A percentile compares a stretch with the other conserved stretches of the same genome.
Conservation (phyloP, 2,888 invertebrate species). For the Automeris io region DNA sequence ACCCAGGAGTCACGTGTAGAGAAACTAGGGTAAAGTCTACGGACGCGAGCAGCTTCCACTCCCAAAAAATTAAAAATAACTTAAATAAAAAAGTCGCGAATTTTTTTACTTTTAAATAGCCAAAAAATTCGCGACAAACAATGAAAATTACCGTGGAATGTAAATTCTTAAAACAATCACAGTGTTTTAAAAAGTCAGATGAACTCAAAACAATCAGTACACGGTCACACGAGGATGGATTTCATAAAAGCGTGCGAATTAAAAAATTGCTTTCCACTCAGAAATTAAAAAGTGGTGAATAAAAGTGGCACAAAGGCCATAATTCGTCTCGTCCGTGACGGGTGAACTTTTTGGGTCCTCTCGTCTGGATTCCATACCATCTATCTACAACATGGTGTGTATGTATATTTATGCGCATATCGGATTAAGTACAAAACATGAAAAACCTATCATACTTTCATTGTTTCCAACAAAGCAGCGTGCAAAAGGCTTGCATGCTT, state of each 20-base stretch:
- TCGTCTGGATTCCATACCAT: conserved; percentile 39
- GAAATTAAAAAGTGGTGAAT: conserved; percentile 66
- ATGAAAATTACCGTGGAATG: conserved; percentile 14
- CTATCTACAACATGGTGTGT: background rate
- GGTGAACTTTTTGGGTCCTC: conserved; percentile 39
- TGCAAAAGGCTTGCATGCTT: conserved; percentile 44
- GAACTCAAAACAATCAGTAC: conserved; percentile 41
- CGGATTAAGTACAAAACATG: conserved; percentile 59
- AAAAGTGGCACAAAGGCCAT: conserved; percentile 69
- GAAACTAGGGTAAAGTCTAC: too few species aligned
- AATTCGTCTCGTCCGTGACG: conserved; percentile 63
- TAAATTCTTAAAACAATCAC: conserved; percentile 37
- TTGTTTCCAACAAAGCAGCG: conserved; percentile 52
- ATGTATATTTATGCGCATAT: conserved; percentile 25
- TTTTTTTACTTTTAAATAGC: background rate
- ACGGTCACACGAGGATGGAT: conserved; percentile 38
- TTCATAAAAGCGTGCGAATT: conserved; percentile 65
- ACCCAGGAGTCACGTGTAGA: too few species aligned
- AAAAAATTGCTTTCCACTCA: conserved; percentile 61
- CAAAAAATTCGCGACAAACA: conserved; percentile 6
- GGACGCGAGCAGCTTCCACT: too few species aligned
- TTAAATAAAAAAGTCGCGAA: too few species aligned
- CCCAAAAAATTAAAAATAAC: too few species aligned
- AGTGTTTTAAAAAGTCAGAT: conserved; percentile 30
- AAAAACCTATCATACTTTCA: conserved; percentile 63